These are phyloP conservation scores for Ciconia stormi DNA, from an alignment of 2,113 vertebrate genomes.

Conservation along the genomic window DNA sequence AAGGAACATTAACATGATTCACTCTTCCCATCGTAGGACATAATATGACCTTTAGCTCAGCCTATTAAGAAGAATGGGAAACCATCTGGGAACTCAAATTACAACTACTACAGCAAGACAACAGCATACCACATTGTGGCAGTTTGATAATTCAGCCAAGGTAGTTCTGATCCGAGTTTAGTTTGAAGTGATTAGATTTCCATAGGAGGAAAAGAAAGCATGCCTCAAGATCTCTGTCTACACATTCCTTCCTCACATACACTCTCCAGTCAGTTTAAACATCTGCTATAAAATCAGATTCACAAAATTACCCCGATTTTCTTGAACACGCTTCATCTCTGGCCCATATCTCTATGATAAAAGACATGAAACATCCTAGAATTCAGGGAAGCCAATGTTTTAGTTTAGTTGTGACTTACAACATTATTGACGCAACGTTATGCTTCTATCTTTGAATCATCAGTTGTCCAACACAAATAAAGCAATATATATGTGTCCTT, in stretches of 20 bases:
- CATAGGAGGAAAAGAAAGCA: background rate
- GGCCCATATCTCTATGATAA: background rate
- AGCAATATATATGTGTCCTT: background rate
- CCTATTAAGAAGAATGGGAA: background rate
- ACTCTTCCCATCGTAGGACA: background rate
- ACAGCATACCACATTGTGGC: background rate
- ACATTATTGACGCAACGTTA: background rate
- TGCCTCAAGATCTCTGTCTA: background rate
- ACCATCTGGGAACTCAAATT: background rate
- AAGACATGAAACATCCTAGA: background rate
- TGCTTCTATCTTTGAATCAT: background rate
- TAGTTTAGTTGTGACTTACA: background rate
- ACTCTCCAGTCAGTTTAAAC: background rate
- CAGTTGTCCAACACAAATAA: background rate
- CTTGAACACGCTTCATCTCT: background rate
- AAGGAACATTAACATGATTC: background rate
- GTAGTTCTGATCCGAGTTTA: background rate
- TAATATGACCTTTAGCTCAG: background rate
- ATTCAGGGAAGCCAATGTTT: background rate
- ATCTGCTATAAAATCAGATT: background rate
- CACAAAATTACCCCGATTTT: background rate
- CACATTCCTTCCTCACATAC: background rate
- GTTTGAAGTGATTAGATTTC: background rate
- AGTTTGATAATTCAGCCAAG: background rate
- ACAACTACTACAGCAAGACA: background rate